These are phyloP conservation scores for Campoletis sonorensis DNA, from an alignment of 1,140 invertebrate species.

Conservation along the genomic window DNA sequence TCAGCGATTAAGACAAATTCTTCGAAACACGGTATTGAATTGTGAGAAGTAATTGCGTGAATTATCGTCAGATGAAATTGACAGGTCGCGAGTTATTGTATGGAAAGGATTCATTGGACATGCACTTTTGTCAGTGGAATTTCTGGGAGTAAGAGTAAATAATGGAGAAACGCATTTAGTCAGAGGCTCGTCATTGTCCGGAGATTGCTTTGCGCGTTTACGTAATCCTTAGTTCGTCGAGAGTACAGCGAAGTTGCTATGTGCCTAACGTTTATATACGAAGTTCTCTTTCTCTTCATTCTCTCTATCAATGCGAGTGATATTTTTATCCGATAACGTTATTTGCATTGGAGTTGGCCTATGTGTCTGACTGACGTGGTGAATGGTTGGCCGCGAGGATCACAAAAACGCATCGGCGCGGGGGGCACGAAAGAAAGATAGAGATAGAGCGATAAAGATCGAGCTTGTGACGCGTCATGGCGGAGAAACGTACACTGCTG, in stretches of 20 bases:
- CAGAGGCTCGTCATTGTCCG: neutral
- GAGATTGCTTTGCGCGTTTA: constrained; percentile 9
- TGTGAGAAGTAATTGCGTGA: neutral
- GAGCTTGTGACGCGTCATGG: neutral
- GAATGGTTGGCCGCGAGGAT: neutral
- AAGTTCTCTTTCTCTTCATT: neutral
- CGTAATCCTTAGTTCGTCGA: neutral
- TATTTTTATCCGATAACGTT: constrained; percentile 21
- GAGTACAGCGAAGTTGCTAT: neutral
- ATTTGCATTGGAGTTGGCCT: constrained; percentile 19
- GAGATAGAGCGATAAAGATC: neutral
- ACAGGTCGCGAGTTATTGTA: neutral
- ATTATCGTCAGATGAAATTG: neutral
- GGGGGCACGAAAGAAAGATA: constrained; percentile 3
- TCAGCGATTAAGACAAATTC: too few species aligned
- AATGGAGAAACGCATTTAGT: neutral
- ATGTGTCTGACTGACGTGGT: neutral
- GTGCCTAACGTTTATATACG: neutral
- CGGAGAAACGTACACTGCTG: constrained; percentile 13
- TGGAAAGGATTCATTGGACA: neutral
- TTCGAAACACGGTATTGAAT: too few species aligned
- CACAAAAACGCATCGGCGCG: neutral
- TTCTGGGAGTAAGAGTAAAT: neutral
- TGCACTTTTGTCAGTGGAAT: neutral
- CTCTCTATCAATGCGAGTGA: neutral